Percentiles rank a stretch among this genome's conserved stretches.
Evolutionary conservation across 2,113 vertebrate species (phyloP).

Genomic region (Cinclus mexicanus): DNA sequence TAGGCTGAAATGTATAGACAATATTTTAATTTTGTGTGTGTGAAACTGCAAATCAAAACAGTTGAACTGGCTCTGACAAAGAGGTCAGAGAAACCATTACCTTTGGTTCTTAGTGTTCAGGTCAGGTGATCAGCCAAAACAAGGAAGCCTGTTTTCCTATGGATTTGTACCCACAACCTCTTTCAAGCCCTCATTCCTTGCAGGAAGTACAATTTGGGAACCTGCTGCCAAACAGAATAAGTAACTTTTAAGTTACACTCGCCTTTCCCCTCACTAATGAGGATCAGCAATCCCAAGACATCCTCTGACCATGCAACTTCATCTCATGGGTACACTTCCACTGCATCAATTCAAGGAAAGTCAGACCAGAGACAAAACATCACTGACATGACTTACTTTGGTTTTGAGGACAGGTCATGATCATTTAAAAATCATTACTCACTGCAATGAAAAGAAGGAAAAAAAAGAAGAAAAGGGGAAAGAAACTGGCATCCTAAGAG

Average conservation of each 20-base stretch:
- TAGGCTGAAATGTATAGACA: conserved; percentile 46
- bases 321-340: background rate
- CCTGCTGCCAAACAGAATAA: background rate
- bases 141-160: background rate
- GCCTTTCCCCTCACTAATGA: background rate
- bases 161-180: background rate
- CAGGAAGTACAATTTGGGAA: background rate
- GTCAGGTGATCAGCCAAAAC: background rate
- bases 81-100: background rate
- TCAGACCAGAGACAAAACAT: background rate
- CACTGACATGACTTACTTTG: background rate
- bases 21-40: background rate
- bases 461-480: background rate
- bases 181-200: background rate
- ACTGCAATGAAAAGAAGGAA: background rate
- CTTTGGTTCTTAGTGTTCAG: background rate
- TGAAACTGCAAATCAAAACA: conserved; percentile 15
- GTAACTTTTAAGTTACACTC: background rate
- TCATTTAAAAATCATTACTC: conserved; percentile 44
- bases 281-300: background rate
- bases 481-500: conserved; percentile 36
- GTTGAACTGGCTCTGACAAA: background rate
- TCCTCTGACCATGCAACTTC: background rate
- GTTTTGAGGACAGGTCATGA: background rate
- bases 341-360: background rate